Evolutionary conservation across 2,797 vertebrate species (phyloP).

Genomic region (Hapalemur alaotrensis): DNA sequence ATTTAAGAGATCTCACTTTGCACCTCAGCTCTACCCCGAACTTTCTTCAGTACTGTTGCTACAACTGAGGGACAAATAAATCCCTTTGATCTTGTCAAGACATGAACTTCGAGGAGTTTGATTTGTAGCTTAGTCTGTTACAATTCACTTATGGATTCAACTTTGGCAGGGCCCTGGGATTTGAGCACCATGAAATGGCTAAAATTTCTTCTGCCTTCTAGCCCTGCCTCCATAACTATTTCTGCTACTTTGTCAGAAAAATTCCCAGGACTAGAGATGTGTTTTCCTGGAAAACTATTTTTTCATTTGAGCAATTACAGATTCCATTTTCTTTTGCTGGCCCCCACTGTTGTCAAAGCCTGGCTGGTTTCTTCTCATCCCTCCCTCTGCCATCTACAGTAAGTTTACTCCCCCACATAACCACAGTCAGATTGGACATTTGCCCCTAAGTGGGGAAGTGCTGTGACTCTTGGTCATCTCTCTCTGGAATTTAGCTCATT

Average conservation of each 20-base stretch:
- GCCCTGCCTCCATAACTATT: background rate
- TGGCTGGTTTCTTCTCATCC: background rate
- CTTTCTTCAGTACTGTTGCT: background rate
- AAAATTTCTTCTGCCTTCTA: background rate
- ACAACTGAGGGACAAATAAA: background rate
- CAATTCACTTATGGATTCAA: background rate
- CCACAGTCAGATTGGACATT: background rate
- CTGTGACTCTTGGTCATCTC: background rate
- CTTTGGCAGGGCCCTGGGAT: background rate
- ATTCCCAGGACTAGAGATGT: background rate
- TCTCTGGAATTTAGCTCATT: slow-evolving; percentile 29
- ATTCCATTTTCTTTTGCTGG: background rate
- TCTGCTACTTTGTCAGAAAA: slow-evolving; percentile 2
- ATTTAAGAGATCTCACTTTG: slow-evolving; percentile 1
- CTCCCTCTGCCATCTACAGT: background rate
- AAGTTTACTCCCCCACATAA: background rate
- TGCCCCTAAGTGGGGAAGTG: background rate
- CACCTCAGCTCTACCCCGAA: background rate
- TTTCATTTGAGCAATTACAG: background rate
- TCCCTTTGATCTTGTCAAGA: background rate
- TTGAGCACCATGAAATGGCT: background rate
- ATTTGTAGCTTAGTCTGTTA: slow-evolving; percentile 32
- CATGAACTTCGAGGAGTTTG: slow-evolving; percentile 35
- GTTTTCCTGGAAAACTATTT: background rate
- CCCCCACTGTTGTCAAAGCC: background rate